Percentiles rank a stretch among this genome's conserved stretches.
These are phyloP conservation scores for Coregonus suidteri DNA, from an alignment of 2,797 vertebrate species.

Conservation along the genomic window DNA sequence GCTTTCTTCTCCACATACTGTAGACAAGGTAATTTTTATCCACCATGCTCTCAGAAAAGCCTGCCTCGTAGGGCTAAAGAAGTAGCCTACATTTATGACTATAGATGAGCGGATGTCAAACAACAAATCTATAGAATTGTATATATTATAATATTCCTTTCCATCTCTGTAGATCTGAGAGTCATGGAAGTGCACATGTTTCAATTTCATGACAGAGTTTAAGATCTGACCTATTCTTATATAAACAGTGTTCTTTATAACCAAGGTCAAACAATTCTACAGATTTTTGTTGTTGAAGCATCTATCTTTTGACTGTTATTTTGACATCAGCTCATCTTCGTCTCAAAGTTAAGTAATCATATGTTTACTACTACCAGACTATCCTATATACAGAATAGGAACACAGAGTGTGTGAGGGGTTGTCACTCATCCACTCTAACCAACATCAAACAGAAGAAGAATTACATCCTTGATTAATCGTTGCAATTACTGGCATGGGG, in stretches of 20 bases:
- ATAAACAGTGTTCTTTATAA: no score
- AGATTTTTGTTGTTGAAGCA: not conserved
- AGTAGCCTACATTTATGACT: no score
- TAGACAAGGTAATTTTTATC: no score
- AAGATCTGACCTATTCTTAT: not conserved
- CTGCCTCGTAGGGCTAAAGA: no score
- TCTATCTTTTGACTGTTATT: not conserved
- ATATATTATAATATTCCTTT: not conserved
- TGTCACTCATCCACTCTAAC: not conserved
- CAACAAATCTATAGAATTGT: no score
- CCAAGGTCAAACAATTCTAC: not conserved
- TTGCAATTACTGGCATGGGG: conserved; percentile 13
- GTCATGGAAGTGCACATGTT: not conserved
- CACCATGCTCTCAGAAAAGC: no score
- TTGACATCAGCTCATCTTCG: not conserved
- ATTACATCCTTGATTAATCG: conserved; percentile 39
- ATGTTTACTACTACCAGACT: not conserved
- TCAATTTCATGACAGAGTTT: not conserved
- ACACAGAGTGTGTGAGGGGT: not conserved
- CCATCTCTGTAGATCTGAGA: not conserved
- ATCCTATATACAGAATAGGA: not conserved
- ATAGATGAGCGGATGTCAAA: no score
- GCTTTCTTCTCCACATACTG: no score
- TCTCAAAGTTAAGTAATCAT: not conserved
- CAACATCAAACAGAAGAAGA: conserved; percentile 18